Evolutionary conservation across 2,888 invertebrate genomes (phyloP).

Genomic region (Muscina levida): DNA sequence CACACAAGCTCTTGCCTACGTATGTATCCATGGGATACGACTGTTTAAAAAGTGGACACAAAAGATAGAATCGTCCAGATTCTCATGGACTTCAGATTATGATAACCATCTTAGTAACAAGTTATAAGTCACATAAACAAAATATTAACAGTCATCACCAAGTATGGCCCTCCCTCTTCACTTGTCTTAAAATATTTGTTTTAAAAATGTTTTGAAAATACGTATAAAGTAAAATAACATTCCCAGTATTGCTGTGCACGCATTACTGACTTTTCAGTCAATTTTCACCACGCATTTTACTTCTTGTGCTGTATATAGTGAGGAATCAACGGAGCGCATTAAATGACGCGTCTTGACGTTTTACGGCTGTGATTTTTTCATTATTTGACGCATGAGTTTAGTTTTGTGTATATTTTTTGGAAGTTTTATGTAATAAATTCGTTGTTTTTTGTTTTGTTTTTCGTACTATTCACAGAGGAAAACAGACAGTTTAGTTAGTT

Average conservation of each 20-base stretch:
- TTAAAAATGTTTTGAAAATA: too few relatives aligned
- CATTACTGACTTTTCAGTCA: background rate
- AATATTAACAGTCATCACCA: too few relatives aligned
- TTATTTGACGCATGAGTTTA: slow-evolving; percentile 26
- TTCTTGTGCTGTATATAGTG: background rate
- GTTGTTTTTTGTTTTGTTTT: slow-evolving; percentile 43
- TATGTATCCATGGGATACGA: too few relatives aligned
- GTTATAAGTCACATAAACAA: too few relatives aligned
- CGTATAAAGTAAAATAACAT: too few relatives aligned
- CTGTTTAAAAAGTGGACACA: too few relatives aligned
- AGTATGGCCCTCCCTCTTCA: too few relatives aligned
- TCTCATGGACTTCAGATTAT: too few relatives aligned
- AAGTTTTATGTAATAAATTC: slow-evolving; percentile 63
- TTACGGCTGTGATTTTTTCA: background rate
- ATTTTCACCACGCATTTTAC: background rate
- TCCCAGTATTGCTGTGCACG: background rate
- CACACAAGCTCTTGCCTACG: too few relatives aligned
- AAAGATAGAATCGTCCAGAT: too few relatives aligned
- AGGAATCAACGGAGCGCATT: slow-evolving; percentile 55
- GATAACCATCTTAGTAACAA: too few relatives aligned
- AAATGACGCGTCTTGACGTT: slow-evolving; percentile 55
- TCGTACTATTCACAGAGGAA: slow-evolving; percentile 24
- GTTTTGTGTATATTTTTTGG: slow-evolving; percentile 27
- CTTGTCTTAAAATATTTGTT: too few relatives aligned
- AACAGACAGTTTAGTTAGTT: slow-evolving; percentile 6